Conservation (phyloP, 1,140 invertebrate species). For the Pristionchus pacificus region DNA sequence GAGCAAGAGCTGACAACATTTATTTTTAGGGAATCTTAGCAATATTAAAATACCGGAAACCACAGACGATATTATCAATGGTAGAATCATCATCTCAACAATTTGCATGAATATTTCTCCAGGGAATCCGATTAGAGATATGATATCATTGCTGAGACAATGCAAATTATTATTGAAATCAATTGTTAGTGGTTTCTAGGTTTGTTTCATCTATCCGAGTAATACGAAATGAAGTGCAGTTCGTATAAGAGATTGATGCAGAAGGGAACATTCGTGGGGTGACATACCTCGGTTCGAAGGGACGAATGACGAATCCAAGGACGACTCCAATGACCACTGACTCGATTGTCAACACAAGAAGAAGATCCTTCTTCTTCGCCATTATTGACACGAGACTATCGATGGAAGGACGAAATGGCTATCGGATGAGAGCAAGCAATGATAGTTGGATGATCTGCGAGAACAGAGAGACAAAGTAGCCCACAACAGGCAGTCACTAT, state of each 20-base stretch:
- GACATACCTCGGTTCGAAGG: conserved; percentile 57
- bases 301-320: conserved; percentile 66
- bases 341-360: conserved; percentile 76
- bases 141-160: conserved; percentile 69
- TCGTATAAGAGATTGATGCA: too few species aligned
- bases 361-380: conserved; percentile 68
- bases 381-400: too few species aligned
- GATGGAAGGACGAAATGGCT: too few species aligned
- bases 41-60: conserved; percentile 67
- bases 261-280: too few species aligned
- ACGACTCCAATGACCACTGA: conserved; percentile 74
- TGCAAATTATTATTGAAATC: conserved; percentile 51
- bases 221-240: too few species aligned
- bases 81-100: conserved; percentile 80
- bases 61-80: conserved; percentile 80
- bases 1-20: conserved; percentile 46
- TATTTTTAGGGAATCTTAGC: conserved; percentile 1
- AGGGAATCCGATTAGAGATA: conserved; percentile 81
- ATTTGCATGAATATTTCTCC: conserved; percentile 83
- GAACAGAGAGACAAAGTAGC: too few species aligned
- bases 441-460: too few species aligned
- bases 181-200: too few species aligned
- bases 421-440: too few species aligned
- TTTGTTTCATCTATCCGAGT: too few species aligned
- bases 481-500: too few species aligned